A percentile compares a stretch with the other conserved stretches of the same genome.
Evolutionary conservation across 2,113 vertebrate species (phyloP).

Genomic region (Myiozetetes cayanensis): DNA sequence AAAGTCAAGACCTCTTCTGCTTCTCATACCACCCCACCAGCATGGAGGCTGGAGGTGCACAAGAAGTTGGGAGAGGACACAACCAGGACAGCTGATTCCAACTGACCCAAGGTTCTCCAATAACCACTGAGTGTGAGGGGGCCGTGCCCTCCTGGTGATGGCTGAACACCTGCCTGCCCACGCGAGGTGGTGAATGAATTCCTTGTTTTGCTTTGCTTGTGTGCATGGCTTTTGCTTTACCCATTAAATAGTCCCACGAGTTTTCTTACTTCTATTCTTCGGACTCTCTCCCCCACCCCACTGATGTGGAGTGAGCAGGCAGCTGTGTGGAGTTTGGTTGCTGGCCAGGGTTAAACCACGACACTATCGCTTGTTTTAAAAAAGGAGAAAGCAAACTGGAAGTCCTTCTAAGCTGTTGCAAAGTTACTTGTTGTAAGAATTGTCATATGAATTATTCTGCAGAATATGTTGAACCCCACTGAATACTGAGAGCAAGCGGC

Average conservation of each 20-base stretch:
- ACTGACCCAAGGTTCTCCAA: not conserved
- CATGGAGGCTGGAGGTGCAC: not conserved
- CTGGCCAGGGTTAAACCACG: not conserved
- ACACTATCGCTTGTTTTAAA: not conserved
- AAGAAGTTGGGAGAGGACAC: not conserved
- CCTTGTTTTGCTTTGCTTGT: not conserved
- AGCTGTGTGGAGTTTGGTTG: not conserved
- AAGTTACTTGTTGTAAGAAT: not conserved
- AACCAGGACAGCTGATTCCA: not conserved
- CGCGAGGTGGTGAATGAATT: not conserved
- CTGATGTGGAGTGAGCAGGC: not conserved
- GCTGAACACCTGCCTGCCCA: not conserved
- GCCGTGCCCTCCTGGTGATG: not conserved
- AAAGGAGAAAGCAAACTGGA: not conserved
- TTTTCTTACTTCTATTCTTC: not conserved
- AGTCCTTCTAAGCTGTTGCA: not conserved
- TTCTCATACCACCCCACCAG: not conserved
- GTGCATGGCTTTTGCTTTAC: not conserved
- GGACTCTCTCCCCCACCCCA: not conserved
- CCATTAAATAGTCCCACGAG: not conserved
- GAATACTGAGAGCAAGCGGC: not conserved
- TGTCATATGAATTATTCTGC: not conserved
- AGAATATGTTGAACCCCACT: not conserved
- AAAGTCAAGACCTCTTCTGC: not conserved
- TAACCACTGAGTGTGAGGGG: not conserved